A percentile compares a stretch with the other conserved stretches of the same genome.
These are phyloP conservation scores for Ianthella basta DNA, from an alignment of 37 sponge, comb jelly and placozoan species.

Conservation along the genomic window DNA sequence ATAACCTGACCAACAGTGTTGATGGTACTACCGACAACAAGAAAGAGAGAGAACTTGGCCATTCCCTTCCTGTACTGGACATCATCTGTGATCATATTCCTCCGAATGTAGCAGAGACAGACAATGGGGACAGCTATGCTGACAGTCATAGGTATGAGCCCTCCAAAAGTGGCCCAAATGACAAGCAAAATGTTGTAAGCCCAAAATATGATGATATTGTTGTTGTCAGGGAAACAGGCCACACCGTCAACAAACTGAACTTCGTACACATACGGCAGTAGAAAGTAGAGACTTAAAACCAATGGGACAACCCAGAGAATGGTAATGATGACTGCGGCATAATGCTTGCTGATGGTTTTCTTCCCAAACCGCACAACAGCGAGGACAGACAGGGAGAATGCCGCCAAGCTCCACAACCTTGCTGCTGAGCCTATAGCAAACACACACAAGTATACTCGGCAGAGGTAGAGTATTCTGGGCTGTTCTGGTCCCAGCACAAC, in stretches of 20 bases:
- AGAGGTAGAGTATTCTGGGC: not conserved
- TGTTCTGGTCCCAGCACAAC: not conserved
- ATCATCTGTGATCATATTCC: not conserved
- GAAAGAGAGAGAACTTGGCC: constrained; percentile 1
- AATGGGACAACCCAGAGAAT: not conserved
- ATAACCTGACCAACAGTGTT: not conserved
- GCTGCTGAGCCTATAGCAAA: not conserved
- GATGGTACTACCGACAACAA: not conserved
- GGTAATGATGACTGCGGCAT: not conserved
- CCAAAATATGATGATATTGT: not conserved
- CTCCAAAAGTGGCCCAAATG: not conserved
- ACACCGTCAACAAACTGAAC: not conserved
- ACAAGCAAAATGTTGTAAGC: not conserved
- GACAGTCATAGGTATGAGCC: not conserved
- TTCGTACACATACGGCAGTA: not conserved
- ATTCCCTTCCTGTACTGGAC: not conserved
- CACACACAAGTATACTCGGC: not conserved
- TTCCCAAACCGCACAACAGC: not conserved
- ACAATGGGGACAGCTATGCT: not conserved
- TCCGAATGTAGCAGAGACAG: not conserved
- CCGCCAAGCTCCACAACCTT: not conserved
- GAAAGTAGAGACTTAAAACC: not conserved
- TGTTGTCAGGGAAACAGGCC: constrained; percentile 1
- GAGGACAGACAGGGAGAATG: not conserved
- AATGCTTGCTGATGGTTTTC: not conserved